Conservation (phyloP, 2,113 vertebrate species). For the Scytalopus superciliaris region DNA sequence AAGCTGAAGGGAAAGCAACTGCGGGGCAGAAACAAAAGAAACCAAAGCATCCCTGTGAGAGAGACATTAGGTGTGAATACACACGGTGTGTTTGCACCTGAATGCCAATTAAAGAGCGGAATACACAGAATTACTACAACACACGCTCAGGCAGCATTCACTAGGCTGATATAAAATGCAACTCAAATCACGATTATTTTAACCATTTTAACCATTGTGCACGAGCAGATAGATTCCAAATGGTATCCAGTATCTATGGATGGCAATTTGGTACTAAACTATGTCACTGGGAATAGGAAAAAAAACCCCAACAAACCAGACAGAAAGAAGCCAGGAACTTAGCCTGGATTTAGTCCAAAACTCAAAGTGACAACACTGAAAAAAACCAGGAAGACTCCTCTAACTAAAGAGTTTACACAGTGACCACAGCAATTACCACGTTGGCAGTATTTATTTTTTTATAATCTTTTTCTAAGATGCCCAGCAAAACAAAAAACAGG, state of each 20-base stretch:
- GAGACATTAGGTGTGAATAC: neutral
- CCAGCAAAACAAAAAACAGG: neutral
- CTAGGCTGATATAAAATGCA: neutral
- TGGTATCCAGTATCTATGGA: neutral
- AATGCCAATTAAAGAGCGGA: neutral
- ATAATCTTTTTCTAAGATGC: neutral
- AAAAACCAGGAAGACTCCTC: neutral
- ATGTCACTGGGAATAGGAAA: neutral
- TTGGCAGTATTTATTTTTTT: neutral
- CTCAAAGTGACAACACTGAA: neutral
- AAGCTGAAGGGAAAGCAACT: neutral
- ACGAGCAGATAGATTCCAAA: neutral
- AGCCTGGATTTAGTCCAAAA: neutral
- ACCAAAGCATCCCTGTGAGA: neutral
- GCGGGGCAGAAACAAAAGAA: neutral
- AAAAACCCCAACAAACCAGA: neutral
- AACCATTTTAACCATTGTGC: neutral
- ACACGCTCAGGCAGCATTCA: neutral
- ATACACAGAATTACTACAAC: neutral
- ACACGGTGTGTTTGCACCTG: neutral
- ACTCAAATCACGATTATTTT: neutral
- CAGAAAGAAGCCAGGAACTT: neutral
- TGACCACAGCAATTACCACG: neutral
- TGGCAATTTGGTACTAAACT: neutral
- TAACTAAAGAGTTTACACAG: neutral